Base-by-base conservation (phyloP, 2,113 vertebrate species). In the Manacus vitellinus region DNA sequence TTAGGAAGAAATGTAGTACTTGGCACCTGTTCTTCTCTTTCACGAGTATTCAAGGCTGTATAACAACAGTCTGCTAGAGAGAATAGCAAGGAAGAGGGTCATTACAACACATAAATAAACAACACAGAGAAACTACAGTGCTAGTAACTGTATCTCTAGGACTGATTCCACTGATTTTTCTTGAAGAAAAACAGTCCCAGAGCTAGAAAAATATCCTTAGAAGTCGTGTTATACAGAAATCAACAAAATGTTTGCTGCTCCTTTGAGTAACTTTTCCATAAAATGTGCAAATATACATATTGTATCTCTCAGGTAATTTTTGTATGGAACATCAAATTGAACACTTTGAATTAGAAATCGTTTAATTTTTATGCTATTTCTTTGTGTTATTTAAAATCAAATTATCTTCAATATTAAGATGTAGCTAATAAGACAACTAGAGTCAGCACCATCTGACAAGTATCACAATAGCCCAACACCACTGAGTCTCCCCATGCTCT, bases 401-500 rank as follows among this genome's bases (percentile, higher is more conserved):
- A 21, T 25, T 4, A 13, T 7, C 33, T 80, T 61, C 9, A 39
- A 37, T 62, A 37, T 15, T 58, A 23, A 49, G 21, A 54, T 4
- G 12, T n/a, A 62, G 33, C 4, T 47, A 43, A 27, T 4, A 61
- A 28, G 4, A 47, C 6, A 44, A 8, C 10, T 61, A 4, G 4
- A 30, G 6, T 19, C 24, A 55, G 33, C 21, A 73, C 5, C 23
- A 52, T 20, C 14, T 44, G 47, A 4, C 28, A 66, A 74, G 1
- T 8, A 41, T 10, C 33, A 46, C 30, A 46, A 20, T 12, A 30
- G 28, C 7, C 22, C 37, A 18, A 4, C 1, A 3, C 14, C 22
- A 59, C 28, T 9, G 2, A 47, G 55, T 8, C 12, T 18, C 8
- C 11, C 25, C 21, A 61, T 0, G 1, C 6, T 12, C 46, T 8